These are phyloP conservation scores for Austrolebias charrua DNA, from an alignment of 2,797 vertebrate genomes.

Conservation along the genomic window DNA sequence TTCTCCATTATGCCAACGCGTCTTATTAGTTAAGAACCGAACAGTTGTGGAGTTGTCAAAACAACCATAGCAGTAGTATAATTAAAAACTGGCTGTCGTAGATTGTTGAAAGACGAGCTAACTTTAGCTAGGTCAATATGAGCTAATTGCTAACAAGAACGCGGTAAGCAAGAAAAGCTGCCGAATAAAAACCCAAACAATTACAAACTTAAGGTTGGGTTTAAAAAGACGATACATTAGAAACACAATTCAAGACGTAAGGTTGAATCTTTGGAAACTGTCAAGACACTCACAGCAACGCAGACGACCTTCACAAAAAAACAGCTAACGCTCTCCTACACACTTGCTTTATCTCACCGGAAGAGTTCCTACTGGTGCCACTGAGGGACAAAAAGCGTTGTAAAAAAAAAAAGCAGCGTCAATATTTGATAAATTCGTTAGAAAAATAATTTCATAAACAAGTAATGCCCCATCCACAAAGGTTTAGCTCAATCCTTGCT, in stretches of 20 bases:
- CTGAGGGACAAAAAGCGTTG: slow-evolving; percentile 28
- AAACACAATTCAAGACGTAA: rapidly evolving
- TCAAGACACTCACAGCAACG: slow-evolving; percentile 51
- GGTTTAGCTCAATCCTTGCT: no score
- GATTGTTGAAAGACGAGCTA: neutral
- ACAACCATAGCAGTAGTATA: rapidly evolving
- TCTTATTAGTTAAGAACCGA: neutral
- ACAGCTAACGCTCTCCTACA: slow-evolving; percentile 7
- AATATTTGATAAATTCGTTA: no score
- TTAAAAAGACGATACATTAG: rapidly evolving
- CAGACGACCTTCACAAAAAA: slow-evolving; percentile 72
- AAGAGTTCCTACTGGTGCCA: slow-evolving; percentile 16
- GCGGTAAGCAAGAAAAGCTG: neutral
- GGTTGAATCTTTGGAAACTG: rapidly evolving
- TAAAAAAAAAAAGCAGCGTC: no score
- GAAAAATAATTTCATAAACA: no score
- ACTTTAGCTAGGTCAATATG: slow-evolving; percentile 15
- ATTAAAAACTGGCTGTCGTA: slow-evolving; percentile 8
- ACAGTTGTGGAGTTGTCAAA: neutral
- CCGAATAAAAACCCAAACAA: neutral
- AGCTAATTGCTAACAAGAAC: slow-evolving; percentile 9
- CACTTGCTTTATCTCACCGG: slow-evolving; percentile 20
- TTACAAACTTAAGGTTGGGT: rapidly evolving
- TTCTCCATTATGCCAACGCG: neutral
- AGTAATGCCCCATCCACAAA: no score